These are phyloP conservation scores for Agriotes lineatus DNA, from an alignment of 2,888 invertebrate species.

Conservation along the genomic window DNA sequence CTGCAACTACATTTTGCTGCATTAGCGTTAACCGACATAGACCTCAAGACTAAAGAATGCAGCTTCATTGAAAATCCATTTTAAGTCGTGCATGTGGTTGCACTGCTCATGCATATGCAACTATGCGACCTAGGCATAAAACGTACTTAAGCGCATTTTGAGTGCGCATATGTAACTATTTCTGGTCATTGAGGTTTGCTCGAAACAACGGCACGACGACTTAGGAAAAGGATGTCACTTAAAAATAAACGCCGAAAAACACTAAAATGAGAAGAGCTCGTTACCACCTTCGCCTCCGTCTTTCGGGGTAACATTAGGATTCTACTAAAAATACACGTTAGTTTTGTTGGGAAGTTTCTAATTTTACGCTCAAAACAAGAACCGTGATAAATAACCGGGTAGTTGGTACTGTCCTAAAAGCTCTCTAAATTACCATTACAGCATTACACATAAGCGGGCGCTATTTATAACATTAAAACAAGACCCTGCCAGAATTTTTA, in stretches of 20 bases:
- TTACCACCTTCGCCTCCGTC: not conserved
- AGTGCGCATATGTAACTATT: not conserved
- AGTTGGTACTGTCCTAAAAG: no score
- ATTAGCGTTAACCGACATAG: not conserved
- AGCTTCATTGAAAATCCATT: not conserved
- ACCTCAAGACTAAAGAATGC: not conserved
- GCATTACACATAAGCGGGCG: no score
- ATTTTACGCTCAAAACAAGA: no score
- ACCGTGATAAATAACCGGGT: no score
- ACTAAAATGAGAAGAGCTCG: slow-evolving; percentile 15
- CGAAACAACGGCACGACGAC: not conserved
- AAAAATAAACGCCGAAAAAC: slow-evolving; percentile 22
- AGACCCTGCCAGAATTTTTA: no score
- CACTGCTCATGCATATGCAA: not conserved
- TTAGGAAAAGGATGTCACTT: slow-evolving; percentile 28
- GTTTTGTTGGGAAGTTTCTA: no score
- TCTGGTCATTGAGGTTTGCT: slow-evolving; percentile 1
- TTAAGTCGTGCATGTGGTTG: not conserved
- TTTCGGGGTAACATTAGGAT: no score
- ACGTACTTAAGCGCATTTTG: not conserved
- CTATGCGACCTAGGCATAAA: not conserved
- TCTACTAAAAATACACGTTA: no score
- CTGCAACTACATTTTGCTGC: slow-evolving; percentile 9
- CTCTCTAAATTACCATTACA: no score
- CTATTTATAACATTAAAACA: not conserved